Base-by-base conservation (phyloP, 1,140 invertebrate species). In the Himalopsyche phryganea region DNA sequence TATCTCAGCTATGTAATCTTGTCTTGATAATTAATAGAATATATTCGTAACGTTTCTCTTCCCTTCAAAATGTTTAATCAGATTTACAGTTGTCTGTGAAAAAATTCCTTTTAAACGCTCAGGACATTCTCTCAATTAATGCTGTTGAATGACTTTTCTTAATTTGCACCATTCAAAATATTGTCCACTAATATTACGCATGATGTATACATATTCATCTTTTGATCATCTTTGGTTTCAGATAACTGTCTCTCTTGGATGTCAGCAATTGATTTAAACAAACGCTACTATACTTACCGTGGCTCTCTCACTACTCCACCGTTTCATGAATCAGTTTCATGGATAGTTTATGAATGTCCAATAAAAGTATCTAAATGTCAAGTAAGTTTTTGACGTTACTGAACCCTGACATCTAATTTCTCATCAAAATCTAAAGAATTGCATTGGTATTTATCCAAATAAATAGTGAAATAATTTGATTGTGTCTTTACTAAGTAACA, bases 321-420 rank as follows among this genome's bases (percentile, higher is more conserved):
- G 0, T 89, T 81, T 58, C 71, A 73, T 35, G 84, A 88, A 66
- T 80, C 79, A 50, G 86, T 87, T 6, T 79, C 74, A 7, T 89
- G 87, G 87, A 85, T 85, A 14, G 72, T 89, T 2, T 84, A 89
- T 58, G 79, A 84, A n/a, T 72, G 83, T 3, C 80, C 85, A 0
- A 79, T 91, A 47, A 71, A 80, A 63, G 76, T 89, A 18, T 87
- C 85, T 0, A 61, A 73, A 17, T 70, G 80, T 44, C 88, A 91
- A 76, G 85, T 90, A 62, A 63, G 53, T 54, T 2, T 10, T 33
- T 49, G 6, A 6, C 9, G 14, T 42, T 14, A 6, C 14, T 42
- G 15, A 9, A 14, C 6, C 15, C 6, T 46, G 13, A 7, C 18
- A 20, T 19, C 5, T 7, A 46, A 7, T 19, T 46, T 9, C 20